phyloP scores from a whole-genome alignment of 2,888 invertebrate species.

The Tachina lurida region DNA sequence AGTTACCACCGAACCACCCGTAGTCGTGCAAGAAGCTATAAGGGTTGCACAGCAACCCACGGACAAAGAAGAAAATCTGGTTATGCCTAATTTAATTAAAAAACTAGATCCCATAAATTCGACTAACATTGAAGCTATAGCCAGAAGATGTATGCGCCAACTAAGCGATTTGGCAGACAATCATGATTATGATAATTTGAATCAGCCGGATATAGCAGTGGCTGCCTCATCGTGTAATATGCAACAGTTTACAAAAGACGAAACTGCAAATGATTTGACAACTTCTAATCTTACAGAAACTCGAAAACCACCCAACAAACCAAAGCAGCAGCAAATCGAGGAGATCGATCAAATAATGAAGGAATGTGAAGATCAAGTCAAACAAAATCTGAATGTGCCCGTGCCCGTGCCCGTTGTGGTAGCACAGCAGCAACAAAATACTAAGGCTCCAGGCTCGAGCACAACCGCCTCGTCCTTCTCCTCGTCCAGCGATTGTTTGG shows the following conservation, averaged over 20 bases:
- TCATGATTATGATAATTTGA: conserved; percentile 83
- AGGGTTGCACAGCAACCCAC: conserved; percentile 75
- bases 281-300: conserved; percentile 70
- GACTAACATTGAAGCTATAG: conserved; percentile 84
- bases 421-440: conserved; percentile 31
- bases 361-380: conserved; percentile 81
- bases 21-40: conserved; percentile 78
- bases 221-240: conserved; percentile 68
- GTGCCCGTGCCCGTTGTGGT: conserved; percentile 67
- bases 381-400: conserved; percentile 69
- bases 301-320: conserved; percentile 64
- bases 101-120: conserved; percentile 84
- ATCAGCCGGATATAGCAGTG: conserved; percentile 69
- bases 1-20: conserved; percentile 80
- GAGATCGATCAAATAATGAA: conserved; percentile 82
- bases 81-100: conserved; percentile 82
- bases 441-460: conserved; percentile 71
- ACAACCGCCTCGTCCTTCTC: conserved; percentile 80
- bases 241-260: conserved; percentile 61
- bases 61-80: conserved; percentile 71
- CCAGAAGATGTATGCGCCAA: conserved; percentile 83
- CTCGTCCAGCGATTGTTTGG: conserved; percentile 82
- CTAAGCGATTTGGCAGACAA: conserved; percentile 79
- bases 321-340: conserved; percentile 76
- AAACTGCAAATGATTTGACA: conserved; percentile 69